These are phyloP conservation scores for Lepus oiostolus DNA, from an alignment of 2,797 vertebrate species.

Conservation along the genomic window DNA sequence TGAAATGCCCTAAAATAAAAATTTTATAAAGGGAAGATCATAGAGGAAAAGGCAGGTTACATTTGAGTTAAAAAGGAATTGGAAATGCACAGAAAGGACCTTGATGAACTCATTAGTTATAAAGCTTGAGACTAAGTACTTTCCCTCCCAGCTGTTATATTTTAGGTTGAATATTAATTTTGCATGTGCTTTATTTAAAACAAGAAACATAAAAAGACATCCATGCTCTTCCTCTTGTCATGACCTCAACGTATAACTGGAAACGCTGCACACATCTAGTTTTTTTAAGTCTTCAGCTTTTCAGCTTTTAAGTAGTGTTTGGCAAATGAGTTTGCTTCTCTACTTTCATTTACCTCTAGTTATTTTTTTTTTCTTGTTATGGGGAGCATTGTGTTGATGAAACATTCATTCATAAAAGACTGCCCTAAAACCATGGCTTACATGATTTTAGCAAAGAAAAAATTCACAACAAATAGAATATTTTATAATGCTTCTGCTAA, in stretches of 20 bases:
- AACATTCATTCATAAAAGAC: background rate
- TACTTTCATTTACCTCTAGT: background rate
- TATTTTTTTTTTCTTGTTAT: background rate
- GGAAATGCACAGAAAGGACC: background rate
- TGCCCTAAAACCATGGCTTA: background rate
- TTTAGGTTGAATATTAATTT: background rate
- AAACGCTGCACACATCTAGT: background rate
- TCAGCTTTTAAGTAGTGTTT: background rate
- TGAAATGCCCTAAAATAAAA: slow-evolving; percentile 47
- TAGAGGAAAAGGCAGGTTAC: background rate
- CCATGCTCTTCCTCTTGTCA: background rate
- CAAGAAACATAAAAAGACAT: background rate
- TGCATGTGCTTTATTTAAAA: slow-evolving; percentile 42
- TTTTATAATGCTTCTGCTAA: background rate
- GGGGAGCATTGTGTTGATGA: background rate
- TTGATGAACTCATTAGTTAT: background rate
- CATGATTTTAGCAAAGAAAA: background rate
- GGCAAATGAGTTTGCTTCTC: background rate
- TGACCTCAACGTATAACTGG: slow-evolving; percentile 47
- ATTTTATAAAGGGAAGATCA: slow-evolving; percentile 19
- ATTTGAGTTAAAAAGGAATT: slow-evolving; percentile 37
- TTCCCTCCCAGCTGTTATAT: background rate
- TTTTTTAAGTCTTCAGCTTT: background rate
- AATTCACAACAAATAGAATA: background rate
- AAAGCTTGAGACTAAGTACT: background rate